These are phyloP conservation scores for Clarias laeviceps DNA, from an alignment of 2,797 vertebrate species.

Conservation along the genomic window DNA sequence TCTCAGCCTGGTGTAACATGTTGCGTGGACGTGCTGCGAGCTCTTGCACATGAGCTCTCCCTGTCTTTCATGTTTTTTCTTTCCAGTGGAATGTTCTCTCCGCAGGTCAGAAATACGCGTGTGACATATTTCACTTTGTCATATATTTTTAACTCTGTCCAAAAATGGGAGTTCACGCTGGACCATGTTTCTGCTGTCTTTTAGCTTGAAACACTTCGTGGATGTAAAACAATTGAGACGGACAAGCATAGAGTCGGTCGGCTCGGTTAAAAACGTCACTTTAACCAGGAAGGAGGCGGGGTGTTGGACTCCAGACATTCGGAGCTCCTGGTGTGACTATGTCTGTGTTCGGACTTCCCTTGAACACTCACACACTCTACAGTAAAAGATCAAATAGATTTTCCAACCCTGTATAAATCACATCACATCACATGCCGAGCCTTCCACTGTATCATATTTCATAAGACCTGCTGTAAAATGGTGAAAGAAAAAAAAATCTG, in stretches of 20 bases:
- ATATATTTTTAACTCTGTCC: background rate
- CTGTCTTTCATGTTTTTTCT: background rate
- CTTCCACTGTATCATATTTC: slow-evolving; percentile 11
- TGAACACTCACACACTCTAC: background rate
- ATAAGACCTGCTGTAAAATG: background rate
- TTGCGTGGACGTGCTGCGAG: background rate
- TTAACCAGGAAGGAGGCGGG: slow-evolving; percentile 6
- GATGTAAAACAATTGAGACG: background rate
- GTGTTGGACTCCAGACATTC: background rate
- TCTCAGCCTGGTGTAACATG: slow-evolving; percentile 23
- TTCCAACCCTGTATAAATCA: slow-evolving; percentile 18
- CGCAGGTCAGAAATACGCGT: background rate
- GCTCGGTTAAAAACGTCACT: slow-evolving; percentile 14
- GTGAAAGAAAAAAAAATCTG: background rate
- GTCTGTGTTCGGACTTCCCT: slow-evolving; percentile 11
- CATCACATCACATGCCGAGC: background rate
- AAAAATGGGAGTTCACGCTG: slow-evolving; percentile 6
- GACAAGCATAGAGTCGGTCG: background rate
- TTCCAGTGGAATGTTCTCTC: slow-evolving; percentile 17
- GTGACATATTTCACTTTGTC: slow-evolving; percentile 15
- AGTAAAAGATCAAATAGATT: slow-evolving; percentile 15
- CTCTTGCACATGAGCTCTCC: background rate
- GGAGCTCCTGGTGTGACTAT: background rate
- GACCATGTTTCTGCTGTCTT: background rate
- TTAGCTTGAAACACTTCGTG: background rate